Conservation (phyloP, 2,888 invertebrate genomes). For the Gisinianus flammeolus region DNA sequence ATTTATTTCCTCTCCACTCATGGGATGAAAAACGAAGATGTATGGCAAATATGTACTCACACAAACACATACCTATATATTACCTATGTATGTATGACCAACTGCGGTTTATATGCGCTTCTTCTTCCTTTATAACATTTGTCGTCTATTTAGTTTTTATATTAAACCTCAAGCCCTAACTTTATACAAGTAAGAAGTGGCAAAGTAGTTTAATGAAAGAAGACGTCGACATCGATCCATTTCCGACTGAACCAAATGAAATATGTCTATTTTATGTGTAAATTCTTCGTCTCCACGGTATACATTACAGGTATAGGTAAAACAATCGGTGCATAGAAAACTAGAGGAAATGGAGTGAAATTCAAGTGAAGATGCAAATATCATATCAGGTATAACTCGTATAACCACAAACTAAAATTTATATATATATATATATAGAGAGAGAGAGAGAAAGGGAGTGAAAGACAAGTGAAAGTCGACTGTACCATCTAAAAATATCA, state of each 20-base stretch:
- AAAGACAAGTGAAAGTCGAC: not conserved
- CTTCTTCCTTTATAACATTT: too few species aligned
- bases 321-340: not conserved
- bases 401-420: not conserved
- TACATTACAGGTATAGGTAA: not conserved
- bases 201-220: conserved; percentile 11
- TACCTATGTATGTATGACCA: not conserved
- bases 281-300: too few species aligned
- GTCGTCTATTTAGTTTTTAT: too few species aligned
- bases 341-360: not conserved
- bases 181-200: not conserved
- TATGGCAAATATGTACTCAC: not conserved
- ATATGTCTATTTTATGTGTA: not conserved
- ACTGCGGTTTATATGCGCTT: too few species aligned
- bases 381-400: too few species aligned
- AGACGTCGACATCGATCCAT: conserved; percentile 1
- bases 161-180: too few species aligned
- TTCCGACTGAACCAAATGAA: conserved; percentile 4
- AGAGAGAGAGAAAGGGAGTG: too few species aligned
- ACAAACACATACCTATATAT: not conserved
- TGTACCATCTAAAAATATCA: conserved; percentile 59
- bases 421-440: not conserved
- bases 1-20: not conserved
- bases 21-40: not conserved
- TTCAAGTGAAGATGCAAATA: not conserved